Base-by-base conservation (phyloP, 2,888 invertebrate genomes). In the Silvanus unidentatus region DNA sequence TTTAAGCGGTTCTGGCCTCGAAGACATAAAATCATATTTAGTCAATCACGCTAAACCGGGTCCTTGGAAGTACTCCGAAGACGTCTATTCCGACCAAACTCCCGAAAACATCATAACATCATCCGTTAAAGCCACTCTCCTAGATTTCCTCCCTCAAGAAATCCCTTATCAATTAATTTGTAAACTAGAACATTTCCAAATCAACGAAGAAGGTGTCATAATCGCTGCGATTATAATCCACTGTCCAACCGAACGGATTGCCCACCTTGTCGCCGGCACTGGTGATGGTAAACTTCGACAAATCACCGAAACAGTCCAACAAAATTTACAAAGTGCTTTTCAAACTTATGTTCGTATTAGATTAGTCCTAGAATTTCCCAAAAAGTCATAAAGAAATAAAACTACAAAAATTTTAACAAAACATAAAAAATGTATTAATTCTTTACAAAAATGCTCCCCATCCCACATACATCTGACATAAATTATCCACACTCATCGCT, bases 391-490 rank as follows among this genome's bases (percentile, higher is more conserved):
- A 37, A 29, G 15, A 39, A 45, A 35, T 38, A 28, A 42, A 37
- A 43, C 77, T 72, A 93, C 58, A 92, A 70, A 66, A 95, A 1
- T 12, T 32, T 32, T 32, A 32, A 32, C 12, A 32, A 22, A 22
- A 22, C 2, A 10, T 39, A 15, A 4, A 4, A 36, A 36, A 34
- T 38, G 8, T 5, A 22, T 8, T 5, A 8, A 8, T 22, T 22
- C 10, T 16, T 77, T 72, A 93, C 58, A 92, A 70, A 67, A 84
- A 95, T 1, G 96, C 82, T 30, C 91, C 90, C 99, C 99, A 99
- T 6, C 98, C 98, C 42, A 90, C 80, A 65, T 92, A 99, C 99
- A 99, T 99, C 71, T 89, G 87, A 57, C 91, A 88, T 10, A 99
- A 77, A 71, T 94, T 93, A 60, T 87, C 83, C 41, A 89, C 74